Conservation (phyloP, 1,140 invertebrate species). For the Steinernema khuongi region DNA sequence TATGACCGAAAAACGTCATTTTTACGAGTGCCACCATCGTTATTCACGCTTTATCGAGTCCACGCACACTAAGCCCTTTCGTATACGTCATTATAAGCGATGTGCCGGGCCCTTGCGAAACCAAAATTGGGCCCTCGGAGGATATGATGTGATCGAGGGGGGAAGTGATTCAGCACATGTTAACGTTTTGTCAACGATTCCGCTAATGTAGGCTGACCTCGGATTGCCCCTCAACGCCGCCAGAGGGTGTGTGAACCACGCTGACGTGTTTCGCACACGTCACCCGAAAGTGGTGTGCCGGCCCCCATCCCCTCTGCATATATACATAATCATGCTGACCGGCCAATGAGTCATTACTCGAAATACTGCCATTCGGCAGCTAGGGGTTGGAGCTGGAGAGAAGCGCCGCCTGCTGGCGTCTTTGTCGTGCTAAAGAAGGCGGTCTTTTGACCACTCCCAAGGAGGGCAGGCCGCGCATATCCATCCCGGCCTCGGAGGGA, state of each 20-base stretch:
- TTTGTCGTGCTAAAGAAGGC: background rate
- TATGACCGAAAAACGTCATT: background rate
- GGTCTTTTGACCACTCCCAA: background rate
- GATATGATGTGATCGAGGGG: background rate
- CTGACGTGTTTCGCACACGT: too few species aligned
- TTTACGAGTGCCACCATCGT: background rate
- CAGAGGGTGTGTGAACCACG: too few species aligned
- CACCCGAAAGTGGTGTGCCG: too few species aligned
- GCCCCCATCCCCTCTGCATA: background rate
- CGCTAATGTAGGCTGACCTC: too few species aligned
- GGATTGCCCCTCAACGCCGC: too few species aligned
- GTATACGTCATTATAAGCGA: background rate
- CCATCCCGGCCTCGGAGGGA: background rate
- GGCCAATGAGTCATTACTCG: background rate
- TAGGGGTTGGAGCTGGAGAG: background rate
- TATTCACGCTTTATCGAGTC: background rate
- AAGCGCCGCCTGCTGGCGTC: background rate
- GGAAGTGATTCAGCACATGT: background rate
- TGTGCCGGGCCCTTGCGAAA: background rate
- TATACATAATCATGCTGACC: background rate
- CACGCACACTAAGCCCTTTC: background rate
- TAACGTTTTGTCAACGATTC: too few species aligned
- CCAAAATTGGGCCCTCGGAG: background rate
- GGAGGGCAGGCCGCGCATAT: background rate
- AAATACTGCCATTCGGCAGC: background rate